Percentiles rank a stretch among this genome's conserved stretches.
These are phyloP conservation scores for Eupithecia subumbrata DNA, from an alignment of 2,888 invertebrate genomes.

Conservation along the genomic window DNA sequence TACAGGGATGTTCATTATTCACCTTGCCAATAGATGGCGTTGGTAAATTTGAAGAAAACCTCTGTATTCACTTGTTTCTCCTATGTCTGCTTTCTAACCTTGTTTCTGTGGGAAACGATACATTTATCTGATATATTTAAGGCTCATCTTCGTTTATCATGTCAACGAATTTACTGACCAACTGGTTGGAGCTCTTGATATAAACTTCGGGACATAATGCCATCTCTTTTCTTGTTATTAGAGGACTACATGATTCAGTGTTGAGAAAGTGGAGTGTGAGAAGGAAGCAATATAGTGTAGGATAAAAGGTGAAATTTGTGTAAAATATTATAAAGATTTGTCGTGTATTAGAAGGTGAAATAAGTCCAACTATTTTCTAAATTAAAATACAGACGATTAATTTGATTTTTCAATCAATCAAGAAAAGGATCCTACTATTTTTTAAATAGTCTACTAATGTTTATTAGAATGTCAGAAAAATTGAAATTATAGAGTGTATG, in stretches of 20 bases:
- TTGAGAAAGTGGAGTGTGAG: conserved; percentile 4
- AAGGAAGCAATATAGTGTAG: conserved; percentile 16
- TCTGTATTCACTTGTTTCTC: conserved; percentile 10
- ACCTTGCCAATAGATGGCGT: conserved; percentile 16
- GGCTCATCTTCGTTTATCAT: background rate
- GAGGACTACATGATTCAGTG: conserved; percentile 3
- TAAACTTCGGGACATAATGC: conserved; percentile 2
- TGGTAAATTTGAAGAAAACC: background rate
- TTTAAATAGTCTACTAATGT: background rate
- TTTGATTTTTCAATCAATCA: background rate
- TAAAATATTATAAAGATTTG: background rate
- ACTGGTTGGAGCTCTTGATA: conserved; percentile 1
- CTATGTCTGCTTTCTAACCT: conserved; percentile 10
- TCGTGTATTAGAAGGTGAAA: background rate
- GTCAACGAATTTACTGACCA: background rate
- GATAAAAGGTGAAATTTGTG: background rate
- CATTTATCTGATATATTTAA: background rate
- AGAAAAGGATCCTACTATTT: background rate
- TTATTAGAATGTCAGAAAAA: background rate
- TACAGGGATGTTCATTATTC: conserved; percentile 1
- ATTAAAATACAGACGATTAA: background rate
- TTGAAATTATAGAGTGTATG: background rate
- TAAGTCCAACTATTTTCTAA: background rate
- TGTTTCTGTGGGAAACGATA: conserved; percentile 21
- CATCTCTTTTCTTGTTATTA: conserved; percentile 11